Base-by-base conservation (phyloP, 2,113 vertebrate species). In the Nanger granti region DNA sequence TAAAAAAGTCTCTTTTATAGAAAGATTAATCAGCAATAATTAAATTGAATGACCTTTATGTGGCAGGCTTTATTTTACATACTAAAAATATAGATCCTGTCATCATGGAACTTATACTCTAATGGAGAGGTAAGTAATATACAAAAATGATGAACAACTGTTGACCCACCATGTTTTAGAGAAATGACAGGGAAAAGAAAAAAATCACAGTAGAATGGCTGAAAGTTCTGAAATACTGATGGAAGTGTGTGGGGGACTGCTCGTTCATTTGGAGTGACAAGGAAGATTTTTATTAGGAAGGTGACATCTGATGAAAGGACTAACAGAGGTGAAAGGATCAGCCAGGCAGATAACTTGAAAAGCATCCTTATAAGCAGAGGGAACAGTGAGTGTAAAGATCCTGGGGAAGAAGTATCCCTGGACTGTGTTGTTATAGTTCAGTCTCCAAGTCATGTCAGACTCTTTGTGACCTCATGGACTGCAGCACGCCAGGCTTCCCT, bases 231-330 rank as follows among this genome's bases (percentile, higher is more conserved):
- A 47, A 52, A 15, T 28, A 28, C 31, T 64, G n/a, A 59, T 54
- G 18, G 26, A n/a, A 4, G 12, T 54, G 2, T 2, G 3, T 2
- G 12, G 3, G 3, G 34, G 7, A 1, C n/a, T 88, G 1, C 13
- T n/a, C 15, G 0, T 88, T 92, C 31, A 29, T 18, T 49, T 86
- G 7, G 3, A 60, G 17, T 34, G 14, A 34, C 26, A 91, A 82
- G 9, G 8, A 82, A 80, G 22, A 18, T 64, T n/a, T 41, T 69
- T 41, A 60, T 14, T 89, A 76, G 57, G 28, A 91, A 94, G 11
- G 15, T 64, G 28, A 52, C 2, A 8, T 4, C 15, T 76, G 54
- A 87, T 7, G 54, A 80, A 82, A 96, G 59, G 3, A 52, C 52
- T 87, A 87, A 87, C n/a, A 37, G 24, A 87, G 8, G 4, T n/a